Percentiles rank a stretch among this genome's conserved stretches.
These are phyloP conservation scores for Aramus guarauna DNA, from an alignment of 2,113 vertebrate species.

Conservation along the genomic window DNA sequence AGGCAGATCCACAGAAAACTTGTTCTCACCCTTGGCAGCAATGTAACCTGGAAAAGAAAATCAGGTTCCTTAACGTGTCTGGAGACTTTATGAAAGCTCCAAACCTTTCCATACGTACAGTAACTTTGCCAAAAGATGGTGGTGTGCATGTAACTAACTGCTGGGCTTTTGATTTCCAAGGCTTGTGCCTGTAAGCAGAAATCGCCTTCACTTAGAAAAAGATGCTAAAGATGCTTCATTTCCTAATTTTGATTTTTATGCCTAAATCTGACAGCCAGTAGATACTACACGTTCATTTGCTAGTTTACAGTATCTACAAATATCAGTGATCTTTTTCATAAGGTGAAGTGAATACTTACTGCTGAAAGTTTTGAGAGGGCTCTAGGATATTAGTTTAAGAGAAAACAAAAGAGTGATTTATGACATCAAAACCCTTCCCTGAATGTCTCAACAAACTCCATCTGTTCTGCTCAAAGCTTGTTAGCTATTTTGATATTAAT, in stretches of 20 bases:
- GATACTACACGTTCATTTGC: background rate
- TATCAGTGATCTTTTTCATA: background rate
- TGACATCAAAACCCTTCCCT: background rate
- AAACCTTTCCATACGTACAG: background rate
- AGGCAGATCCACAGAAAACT: background rate
- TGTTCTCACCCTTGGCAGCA: background rate
- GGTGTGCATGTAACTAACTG: too few relatives aligned
- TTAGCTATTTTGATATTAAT: background rate
- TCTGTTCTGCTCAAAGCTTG: background rate
- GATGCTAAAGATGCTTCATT: background rate
- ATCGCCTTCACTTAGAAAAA: background rate
- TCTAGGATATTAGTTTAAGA: background rate
- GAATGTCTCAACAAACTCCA: background rate
- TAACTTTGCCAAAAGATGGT: background rate
- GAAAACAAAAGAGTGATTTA: background rate
- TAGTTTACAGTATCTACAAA: background rate
- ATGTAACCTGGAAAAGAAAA: background rate
- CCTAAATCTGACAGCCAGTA: background rate
- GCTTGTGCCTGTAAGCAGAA: background rate
- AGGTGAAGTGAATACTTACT: background rate
- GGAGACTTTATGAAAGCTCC: background rate
- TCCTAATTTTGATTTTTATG: background rate
- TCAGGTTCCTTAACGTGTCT: background rate
- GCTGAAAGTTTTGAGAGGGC: background rate
- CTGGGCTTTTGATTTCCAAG: background rate